Evolutionary conservation across 2,888 invertebrate species (phyloP), one percentile per base, ranked within the genome.

Genomic region (Dryococelus australis): DNA sequence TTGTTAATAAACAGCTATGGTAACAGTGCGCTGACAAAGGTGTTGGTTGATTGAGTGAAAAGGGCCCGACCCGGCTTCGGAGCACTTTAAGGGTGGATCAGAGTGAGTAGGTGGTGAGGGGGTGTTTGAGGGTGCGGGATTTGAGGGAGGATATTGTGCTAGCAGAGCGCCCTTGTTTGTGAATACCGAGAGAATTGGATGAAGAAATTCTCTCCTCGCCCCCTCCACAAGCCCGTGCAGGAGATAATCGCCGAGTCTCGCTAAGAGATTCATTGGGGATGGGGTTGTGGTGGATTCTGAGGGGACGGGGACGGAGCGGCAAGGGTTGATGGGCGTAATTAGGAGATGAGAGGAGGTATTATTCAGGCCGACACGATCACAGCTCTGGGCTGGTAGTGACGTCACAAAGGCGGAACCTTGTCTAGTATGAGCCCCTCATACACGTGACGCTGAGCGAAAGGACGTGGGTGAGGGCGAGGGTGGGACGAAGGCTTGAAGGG

Each of bases 41-140:
- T 65, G 65, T 65, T 24, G 65, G 65, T 65, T 65, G 65, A 65
- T 65, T 65, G 65, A 65, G 65, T 65, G 65, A n/a, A 65, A 65
- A 24, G 8, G 24, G 24, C 65, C 65, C 65, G 24, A 8, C 65
- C 24, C 24, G 65, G 24, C 0, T 8, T n/a, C 65, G 24, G 65
- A 65, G 16, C 65, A 16, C 65, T 65, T 65, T 65, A 16, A 65
- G 65, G 65, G 65, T n/a, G 65, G 65, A 65, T 47, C 47, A 47
- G 5, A 47, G 35, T 8, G 47, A 47, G 47, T n/a, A n/a, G n/a
- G n/a, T n/a, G n/a, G n/a, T 6, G 47, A 47, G 47, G 47, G 12
- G 6, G 47, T 12, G 12, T 6, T 47, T 47, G 47, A 47, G 47
- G 47, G 47, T 47, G 47, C 47, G 47, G 47, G 47, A 47, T 47